A percentile compares a stretch with the other conserved stretches of the same genome.
phyloP scores from a whole-genome alignment of 35 echinoderm and acorn worm genomes.

The Nesometra sesokonis region DNA sequence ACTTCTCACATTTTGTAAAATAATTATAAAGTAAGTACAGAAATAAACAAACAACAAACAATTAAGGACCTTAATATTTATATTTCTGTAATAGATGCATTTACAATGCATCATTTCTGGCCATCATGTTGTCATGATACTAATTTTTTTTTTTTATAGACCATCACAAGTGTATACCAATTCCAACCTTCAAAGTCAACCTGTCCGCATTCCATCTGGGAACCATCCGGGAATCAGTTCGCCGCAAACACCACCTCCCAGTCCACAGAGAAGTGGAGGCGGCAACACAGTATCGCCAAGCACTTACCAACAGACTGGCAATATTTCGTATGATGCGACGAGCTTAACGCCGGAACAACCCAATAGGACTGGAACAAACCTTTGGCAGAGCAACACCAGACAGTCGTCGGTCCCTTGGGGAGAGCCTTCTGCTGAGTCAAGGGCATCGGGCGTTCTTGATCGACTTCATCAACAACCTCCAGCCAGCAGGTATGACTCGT shows the following conservation, averaged over 20 bases:
- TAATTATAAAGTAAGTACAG: no score
- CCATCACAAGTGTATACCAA: neutral
- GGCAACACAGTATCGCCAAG: neutral
- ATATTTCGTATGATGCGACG: neutral
- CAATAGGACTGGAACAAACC: neutral
- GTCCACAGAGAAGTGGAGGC: neutral
- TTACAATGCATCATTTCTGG: no score
- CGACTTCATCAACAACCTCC: neutral
- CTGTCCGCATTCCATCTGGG: neutral
- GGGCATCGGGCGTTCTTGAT: neutral
- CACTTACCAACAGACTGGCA: neutral
- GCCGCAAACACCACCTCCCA: neutral
- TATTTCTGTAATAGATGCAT: no score
- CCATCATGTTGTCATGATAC: no score
- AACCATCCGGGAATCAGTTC: neutral
- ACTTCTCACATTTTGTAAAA: no score
- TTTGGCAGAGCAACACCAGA: neutral
- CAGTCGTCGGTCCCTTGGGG: neutral
- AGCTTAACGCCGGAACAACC: neutral
- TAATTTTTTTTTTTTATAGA: neutral
- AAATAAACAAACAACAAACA: no score
- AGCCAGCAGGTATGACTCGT: neutral
- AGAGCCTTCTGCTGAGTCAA: neutral
- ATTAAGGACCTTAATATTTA: no score
- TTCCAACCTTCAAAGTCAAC: neutral